Evolutionary conservation across 2,797 vertebrate species (phyloP).

Genomic region (Tapirus indicus): DNA sequence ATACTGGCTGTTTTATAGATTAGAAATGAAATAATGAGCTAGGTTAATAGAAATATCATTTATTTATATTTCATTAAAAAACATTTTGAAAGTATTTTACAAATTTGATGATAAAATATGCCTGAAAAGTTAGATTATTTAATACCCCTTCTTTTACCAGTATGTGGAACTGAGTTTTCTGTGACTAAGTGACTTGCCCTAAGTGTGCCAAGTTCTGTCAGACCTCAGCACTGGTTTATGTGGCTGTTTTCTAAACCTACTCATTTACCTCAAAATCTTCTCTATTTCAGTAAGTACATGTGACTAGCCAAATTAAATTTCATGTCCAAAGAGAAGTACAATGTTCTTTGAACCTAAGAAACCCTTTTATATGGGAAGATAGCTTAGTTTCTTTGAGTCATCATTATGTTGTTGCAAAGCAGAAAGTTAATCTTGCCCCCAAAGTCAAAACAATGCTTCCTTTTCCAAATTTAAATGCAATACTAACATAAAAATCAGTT

Average conservation of each 20-base stretch:
- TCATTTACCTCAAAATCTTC: not conserved
- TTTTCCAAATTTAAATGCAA: slow-evolving; percentile 47
- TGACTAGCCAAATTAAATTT: slow-evolving; percentile 41
- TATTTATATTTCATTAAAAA: not conserved
- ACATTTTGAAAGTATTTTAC: not conserved
- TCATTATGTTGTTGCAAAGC: not conserved
- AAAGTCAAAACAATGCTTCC: slow-evolving; percentile 25
- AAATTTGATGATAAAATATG: not conserved
- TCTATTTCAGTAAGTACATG: not conserved
- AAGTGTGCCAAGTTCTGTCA: not conserved
- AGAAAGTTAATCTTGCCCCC: not conserved
- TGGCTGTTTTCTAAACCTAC: not conserved
- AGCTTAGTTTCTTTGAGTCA: not conserved
- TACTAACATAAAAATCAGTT: slow-evolving; percentile 22
- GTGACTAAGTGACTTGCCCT: not conserved
- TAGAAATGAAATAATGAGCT: slow-evolving; percentile 32
- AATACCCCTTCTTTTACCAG: not conserved
- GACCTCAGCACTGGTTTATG: not conserved
- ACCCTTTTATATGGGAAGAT: not conserved
- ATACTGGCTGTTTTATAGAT: not conserved
- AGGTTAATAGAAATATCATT: not conserved
- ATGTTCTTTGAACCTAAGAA: slow-evolving; percentile 52
- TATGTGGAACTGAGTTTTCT: not conserved
- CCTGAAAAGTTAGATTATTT: not conserved
- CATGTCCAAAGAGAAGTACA: not conserved